phyloP scores from a whole-genome alignment of 2,797 vertebrate species.

The Pantherophis vulpinus region DNA sequence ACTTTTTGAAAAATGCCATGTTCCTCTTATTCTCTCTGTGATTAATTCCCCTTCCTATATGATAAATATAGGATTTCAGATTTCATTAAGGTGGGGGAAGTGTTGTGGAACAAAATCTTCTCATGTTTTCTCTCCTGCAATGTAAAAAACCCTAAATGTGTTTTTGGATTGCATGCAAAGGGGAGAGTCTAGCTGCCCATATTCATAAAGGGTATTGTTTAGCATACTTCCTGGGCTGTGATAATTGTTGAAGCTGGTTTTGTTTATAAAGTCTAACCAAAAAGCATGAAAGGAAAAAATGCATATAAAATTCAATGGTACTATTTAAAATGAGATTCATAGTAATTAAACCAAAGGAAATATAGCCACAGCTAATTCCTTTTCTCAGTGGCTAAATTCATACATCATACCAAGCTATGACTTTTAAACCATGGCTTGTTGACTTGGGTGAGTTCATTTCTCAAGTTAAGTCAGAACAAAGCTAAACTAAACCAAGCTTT shows the following conservation, averaged over 20 bases:
- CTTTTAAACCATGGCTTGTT: background rate
- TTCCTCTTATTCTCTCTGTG: slow-evolving; percentile 42
- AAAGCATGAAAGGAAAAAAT: background rate
- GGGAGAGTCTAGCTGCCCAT: background rate
- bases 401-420: background rate
- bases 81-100: background rate
- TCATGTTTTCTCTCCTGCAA: slow-evolving; percentile 13
- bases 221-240: background rate
- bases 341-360: background rate
- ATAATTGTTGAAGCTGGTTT: background rate
- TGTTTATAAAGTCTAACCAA: background rate
- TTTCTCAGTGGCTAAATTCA: background rate
- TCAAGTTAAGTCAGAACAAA: background rate
- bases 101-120: background rate
- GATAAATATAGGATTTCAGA: slow-evolving; percentile 3
- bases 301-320: background rate
- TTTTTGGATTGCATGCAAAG: background rate
- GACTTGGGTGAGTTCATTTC: background rate
- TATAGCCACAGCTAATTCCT: background rate
- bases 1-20: slow-evolving; percentile 10
- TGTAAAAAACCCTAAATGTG: background rate
- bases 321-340: background rate
- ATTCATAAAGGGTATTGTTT: background rate
- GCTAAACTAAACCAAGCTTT: background rate
- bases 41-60: slow-evolving; percentile 22